phyloP scores from a whole-genome alignment of 2,797 vertebrate species.

The Danio kyathit region DNA sequence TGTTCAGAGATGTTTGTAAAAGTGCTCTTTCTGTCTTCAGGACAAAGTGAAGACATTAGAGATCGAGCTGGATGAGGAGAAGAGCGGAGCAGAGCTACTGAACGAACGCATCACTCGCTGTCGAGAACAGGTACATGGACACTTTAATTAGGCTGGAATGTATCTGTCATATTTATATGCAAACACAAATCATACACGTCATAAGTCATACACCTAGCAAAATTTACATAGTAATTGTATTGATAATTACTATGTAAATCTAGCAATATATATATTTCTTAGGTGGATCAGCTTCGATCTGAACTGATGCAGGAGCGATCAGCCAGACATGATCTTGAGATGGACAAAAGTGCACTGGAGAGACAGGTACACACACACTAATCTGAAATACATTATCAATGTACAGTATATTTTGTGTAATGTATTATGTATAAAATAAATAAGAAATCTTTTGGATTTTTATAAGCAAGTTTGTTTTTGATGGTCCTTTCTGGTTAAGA shows the following conservation, averaged over 20 bases:
- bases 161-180: no score
- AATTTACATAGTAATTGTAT: no score
- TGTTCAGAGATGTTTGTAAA: no score
- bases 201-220: no score
- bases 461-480: no score
- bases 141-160: background rate
- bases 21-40: conserved; percentile 67
- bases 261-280: background rate
- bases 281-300: conserved; percentile 92
- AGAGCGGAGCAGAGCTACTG: conserved; percentile 85
- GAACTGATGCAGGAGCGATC: conserved; percentile 94
- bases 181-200: no score
- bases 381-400: no score
- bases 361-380: conserved; percentile 83
- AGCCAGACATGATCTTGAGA: conserved; percentile 91
- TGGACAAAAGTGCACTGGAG: conserved; percentile 91
- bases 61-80: conserved; percentile 92
- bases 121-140: conserved; percentile 86
- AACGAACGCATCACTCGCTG: conserved; percentile 86
- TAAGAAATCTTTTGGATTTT: no score
- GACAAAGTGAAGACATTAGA: conserved; percentile 89
- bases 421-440: no score
- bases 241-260: background rate
- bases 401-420: no score
- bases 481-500: no score